Conservation (phyloP, 2,888 invertebrate genomes). For the Euspilapteryx auroguttella region DNA sequence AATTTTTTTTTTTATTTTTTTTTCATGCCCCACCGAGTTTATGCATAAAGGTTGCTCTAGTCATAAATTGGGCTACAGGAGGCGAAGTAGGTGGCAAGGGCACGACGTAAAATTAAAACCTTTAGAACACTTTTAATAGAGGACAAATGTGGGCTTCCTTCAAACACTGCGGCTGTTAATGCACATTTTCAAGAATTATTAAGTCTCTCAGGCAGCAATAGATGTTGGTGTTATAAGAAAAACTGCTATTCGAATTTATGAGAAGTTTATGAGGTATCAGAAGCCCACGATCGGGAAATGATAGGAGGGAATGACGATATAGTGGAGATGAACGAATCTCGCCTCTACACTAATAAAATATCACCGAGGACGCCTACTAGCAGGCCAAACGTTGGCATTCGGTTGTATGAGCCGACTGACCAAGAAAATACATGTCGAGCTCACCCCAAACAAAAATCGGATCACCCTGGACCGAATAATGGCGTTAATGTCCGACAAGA, state of each 20-base stretch:
- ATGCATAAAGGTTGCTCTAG: too few relatives aligned
- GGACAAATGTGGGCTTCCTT: neutral
- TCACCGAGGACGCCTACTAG: neutral
- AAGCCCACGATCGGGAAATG: neutral
- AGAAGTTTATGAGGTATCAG: constrained; percentile 1
- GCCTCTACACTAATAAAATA: neutral
- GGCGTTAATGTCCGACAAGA: neutral
- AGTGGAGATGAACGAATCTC: neutral
- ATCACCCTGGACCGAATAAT: neutral
- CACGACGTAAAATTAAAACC: neutral
- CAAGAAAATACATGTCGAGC: neutral
- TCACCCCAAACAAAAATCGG: neutral
- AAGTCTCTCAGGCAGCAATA: neutral
- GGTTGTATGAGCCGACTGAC: neutral
- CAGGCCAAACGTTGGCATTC: neutral
- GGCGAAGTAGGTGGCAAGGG: too few relatives aligned
- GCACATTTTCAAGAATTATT: neutral
- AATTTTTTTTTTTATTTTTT: too few relatives aligned
- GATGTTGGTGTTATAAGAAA: neutral
- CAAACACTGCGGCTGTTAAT: neutral
- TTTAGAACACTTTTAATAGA: neutral
- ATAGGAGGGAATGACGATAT: neutral
- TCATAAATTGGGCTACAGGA: too few relatives aligned
- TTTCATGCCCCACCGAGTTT: too few relatives aligned
- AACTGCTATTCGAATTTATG: neutral